Evolutionary conservation across 2,888 invertebrate species (phyloP).

Genomic region (Drosophila paramelanica): DNA sequence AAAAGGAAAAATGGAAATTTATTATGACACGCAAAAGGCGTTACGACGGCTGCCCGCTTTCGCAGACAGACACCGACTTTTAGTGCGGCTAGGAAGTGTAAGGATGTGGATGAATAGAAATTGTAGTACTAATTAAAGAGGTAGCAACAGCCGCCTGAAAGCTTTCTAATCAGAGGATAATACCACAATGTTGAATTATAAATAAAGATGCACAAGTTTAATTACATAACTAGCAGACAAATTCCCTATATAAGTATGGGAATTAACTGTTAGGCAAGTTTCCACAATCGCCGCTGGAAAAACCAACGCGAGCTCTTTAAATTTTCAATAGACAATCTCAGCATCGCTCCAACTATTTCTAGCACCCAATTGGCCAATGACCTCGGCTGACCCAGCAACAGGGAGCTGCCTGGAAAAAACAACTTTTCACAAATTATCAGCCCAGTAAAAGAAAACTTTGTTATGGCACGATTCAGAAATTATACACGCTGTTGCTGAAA

Average conservation of each 20-base stretch:
- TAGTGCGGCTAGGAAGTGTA: conserved; percentile 1
- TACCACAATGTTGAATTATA: not conserved
- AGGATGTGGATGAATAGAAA: conserved; percentile 7
- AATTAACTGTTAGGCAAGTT: not conserved
- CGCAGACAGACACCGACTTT: conserved; percentile 25
- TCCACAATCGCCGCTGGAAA: not conserved
- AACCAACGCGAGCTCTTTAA: not conserved
- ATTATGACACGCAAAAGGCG: conserved; percentile 77
- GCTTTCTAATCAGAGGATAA: conserved; percentile 22
- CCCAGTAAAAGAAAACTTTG: conserved; percentile 68
- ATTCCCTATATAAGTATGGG: no score
- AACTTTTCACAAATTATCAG: conserved; percentile 77
- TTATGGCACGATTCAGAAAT: conserved; percentile 45
- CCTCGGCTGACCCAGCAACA: conserved; percentile 33
- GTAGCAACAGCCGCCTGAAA: conserved; percentile 34
- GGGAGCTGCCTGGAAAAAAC: conserved; percentile 11
- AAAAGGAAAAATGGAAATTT: conserved; percentile 39
- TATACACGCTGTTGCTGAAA: conserved; percentile 30
- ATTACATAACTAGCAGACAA: not conserved
- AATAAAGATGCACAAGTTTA: not conserved
- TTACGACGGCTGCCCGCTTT: conserved; percentile 31
- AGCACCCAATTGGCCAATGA: conserved; percentile 39
- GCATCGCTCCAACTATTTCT: conserved; percentile 24
- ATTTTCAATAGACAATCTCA: conserved; percentile 26
- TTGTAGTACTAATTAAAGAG: conserved; percentile 53